phyloP scores from a whole-genome alignment of 2,888 invertebrate genomes.

The Lasioglossum figueresi region DNA sequence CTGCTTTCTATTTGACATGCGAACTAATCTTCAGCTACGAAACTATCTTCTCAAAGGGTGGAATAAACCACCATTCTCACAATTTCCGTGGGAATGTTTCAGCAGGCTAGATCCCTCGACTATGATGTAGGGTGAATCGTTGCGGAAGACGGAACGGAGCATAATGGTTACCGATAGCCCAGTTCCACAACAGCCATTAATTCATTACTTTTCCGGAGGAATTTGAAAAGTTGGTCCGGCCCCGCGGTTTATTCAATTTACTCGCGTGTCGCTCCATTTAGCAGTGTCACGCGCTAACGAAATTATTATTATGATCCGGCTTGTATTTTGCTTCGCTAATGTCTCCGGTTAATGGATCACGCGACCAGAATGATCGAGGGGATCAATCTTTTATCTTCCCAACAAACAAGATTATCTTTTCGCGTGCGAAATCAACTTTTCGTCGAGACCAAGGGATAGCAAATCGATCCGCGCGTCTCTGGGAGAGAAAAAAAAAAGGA shows the following conservation, averaged over 20 bases:
- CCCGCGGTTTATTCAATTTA: slow-evolving; percentile 8
- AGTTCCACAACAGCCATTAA: not conserved
- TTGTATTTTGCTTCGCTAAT: slow-evolving; percentile 27
- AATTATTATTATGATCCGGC: slow-evolving; percentile 36
- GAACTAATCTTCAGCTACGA: no score
- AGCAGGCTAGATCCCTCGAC: not conserved
- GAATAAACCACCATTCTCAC: not conserved
- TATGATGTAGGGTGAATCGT: not conserved
- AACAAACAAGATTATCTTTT: not conserved
- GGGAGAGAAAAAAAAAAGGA: slow-evolving; percentile 1
- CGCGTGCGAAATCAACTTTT: not conserved
- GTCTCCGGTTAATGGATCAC: slow-evolving; percentile 30
- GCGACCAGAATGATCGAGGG: slow-evolving; percentile 30
- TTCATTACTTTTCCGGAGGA: slow-evolving; percentile 10
- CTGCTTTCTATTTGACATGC: no score
- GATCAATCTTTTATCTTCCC: slow-evolving; percentile 9
- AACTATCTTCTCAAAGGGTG: not conserved
- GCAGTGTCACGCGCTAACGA: slow-evolving; percentile 22
- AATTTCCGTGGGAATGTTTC: not conserved
- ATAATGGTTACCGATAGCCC: slow-evolving; percentile 10
- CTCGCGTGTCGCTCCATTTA: slow-evolving; percentile 20
- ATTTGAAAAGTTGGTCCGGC: slow-evolving; percentile 24
- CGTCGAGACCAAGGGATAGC: not conserved
- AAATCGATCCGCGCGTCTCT: not conserved
- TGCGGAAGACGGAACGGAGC: not conserved